Evolutionary conservation across 2,113 vertebrate genomes (phyloP), one percentile per base, ranked within the genome.

Genomic region (Callocephalon fimbriatum): DNA sequence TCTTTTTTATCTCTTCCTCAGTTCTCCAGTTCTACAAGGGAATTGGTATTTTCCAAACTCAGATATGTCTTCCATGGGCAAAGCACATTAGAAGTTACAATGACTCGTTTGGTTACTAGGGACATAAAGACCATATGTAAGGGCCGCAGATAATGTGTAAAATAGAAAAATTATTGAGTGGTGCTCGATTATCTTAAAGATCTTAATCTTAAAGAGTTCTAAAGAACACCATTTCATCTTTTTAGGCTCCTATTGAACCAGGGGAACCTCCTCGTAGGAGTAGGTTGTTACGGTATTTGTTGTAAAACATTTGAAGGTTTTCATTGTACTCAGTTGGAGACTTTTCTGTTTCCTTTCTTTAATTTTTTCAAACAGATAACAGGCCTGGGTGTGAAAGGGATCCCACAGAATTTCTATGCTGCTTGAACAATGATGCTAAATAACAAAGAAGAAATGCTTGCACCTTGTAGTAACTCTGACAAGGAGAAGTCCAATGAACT

Each of bases 311-410:
- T 51, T 77, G 26, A 51, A 40, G 48, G 22, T 50, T 86, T 79
- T 70, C 18, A 32, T 45, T 50, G n/a, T 29, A 59, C 35, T 42
- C 37, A 47, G n/a, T 1, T 21, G 32, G 27, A 83, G 23, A 74
- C 73, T 45, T 37, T 50, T 47, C 27, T 79, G 7, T 42, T 74
- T 66, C 13, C 6, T 59, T 70, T 54, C 2, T 42, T 66, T 62
- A 29, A 8, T 62, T 67, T 76, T 12, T 68, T 84, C 7, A 37
- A 84, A 96, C 94, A 98, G 97, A 86, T 98, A 95, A 97, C 97
- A 44, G 97, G 97, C 40, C 86, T 98, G 71, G 97, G 97, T 31
- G 98, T 98, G 86, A 98, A 97, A 95, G 98, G 97, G 16, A 95
- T 97, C 44, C 97, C 98, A 66, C 95, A 97, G 72, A 81, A 97